Evolutionary conservation across 2,797 vertebrate genomes (phyloP), one percentile per base, ranked within the genome.

Genomic region (Oryzias sinensis): DNA sequence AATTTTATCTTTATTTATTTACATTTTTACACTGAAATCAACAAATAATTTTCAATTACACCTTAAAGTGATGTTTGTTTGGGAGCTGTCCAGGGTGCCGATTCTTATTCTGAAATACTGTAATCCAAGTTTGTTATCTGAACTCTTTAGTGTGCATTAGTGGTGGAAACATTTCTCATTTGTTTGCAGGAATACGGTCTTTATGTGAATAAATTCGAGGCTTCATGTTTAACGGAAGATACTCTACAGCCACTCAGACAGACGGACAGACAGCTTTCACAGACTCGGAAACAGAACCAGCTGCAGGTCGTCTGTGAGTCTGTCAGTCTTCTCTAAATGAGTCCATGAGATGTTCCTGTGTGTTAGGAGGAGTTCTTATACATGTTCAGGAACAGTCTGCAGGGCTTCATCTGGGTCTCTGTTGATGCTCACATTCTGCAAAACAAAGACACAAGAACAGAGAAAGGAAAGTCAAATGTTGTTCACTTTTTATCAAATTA

Each of bases 381-480:
- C 69, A 79, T 93, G 89, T 17, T 88, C 88, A 44, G 88, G 90
- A 43, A 91, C 88, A 0, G 93, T 95, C 68, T 76, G 77, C 73
- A 94, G 80, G 14, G 93, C 93, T 48, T 95, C 94, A 0, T 91
- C 85, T 1, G 90, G 66, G 25, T 92, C 83, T 71, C 92, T 85
- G 62, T 76, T 88, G 41, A 93, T 37, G 41, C 89, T 86, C 5
- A 95, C 90, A 25, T 94, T 94, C 92, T 92, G 72, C 14, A 81
- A 59, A 14, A 14, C n/a, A 75, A 22, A 2, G 51, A 66, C 17
- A 58, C 5, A 53, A 6, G 44, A 5, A 44, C 8, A 17, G 17
- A 43, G 15, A 54, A 43, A 43, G n/a, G 18, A 18, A 22, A 22
- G 9, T 37, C 9, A 37, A 37, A 11, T 11, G 29, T 11, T 33